Percentiles rank a stretch among this genome's conserved stretches.
phyloP scores from a whole-genome alignment of 2,113 vertebrate genomes.

The Aptenodytes patagonicus region DNA sequence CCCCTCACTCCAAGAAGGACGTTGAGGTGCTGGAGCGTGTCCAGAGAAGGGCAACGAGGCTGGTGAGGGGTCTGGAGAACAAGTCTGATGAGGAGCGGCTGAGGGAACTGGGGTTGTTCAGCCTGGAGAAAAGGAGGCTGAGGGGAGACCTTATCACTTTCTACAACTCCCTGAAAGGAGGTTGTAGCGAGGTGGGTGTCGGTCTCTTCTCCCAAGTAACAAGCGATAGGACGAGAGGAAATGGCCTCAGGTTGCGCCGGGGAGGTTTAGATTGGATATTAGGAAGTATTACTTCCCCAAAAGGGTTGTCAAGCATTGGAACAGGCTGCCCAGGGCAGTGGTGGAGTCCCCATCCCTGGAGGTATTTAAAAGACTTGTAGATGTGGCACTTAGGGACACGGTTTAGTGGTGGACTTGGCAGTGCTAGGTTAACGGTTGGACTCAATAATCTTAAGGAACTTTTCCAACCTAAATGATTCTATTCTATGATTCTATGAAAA shows the following conservation, averaged over 20 bases:
- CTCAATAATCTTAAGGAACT: background rate
- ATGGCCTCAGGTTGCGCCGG: background rate
- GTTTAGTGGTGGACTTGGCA: rapidly evolving
- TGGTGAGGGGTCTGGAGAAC: no score
- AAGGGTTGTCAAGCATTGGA: background rate
- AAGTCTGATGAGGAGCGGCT: no score
- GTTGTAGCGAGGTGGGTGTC: no score
- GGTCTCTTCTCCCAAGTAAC: no score
- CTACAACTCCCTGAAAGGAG: no score
- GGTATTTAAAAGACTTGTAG: background rate
- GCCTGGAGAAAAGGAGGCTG: no score
- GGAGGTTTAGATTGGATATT: background rate
- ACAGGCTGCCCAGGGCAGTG: background rate
- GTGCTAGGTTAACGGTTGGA: rapidly evolving
- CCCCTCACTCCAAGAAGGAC: no score
- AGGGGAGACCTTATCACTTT: no score
- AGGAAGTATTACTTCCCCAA: background rate
- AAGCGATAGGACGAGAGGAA: background rate
- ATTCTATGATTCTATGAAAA: background rate
- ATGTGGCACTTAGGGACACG: no score
- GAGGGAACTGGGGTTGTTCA: no score
- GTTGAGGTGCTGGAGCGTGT: no score
- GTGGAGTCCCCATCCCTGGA: background rate
- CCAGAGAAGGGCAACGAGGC: no score
- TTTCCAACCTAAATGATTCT: background rate